A percentile compares a stretch with the other conserved stretches of the same genome.
These are phyloP conservation scores for Eulemur rufifrons DNA, from an alignment of 2,113 vertebrate species.

Conservation along the genomic window DNA sequence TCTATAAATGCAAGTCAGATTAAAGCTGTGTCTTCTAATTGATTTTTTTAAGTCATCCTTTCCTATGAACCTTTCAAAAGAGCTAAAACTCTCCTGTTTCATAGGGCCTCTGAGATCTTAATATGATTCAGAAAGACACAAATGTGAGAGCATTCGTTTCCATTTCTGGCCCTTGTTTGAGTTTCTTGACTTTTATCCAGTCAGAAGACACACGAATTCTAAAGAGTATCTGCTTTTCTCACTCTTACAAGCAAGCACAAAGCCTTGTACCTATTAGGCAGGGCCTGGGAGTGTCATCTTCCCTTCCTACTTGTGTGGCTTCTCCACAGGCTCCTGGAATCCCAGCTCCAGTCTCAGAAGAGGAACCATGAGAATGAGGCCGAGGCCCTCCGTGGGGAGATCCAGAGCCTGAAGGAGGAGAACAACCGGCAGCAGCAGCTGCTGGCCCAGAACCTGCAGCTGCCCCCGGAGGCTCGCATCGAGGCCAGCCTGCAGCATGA, in stretches of 20 bases:
- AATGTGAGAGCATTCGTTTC: neutral
- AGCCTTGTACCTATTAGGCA: constrained; percentile 46
- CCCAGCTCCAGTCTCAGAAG: constrained; percentile 95
- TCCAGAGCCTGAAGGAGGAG: constrained; percentile 97
- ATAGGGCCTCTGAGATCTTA: neutral
- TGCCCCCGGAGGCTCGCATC: constrained; percentile 96
- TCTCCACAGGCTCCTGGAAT: constrained; percentile 92
- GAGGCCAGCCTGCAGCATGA: constrained; percentile 98
- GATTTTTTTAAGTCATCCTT: neutral
- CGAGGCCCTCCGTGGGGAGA: constrained; percentile 92
- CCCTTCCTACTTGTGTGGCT: neutral
- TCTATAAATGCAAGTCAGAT: neutral
- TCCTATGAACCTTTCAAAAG: constrained; percentile 3
- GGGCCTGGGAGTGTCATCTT: neutral
- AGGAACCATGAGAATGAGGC: constrained; percentile 93
- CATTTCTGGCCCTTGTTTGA: constrained; percentile 55
- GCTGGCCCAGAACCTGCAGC: constrained; percentile 96
- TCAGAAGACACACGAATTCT: constrained; percentile 71
- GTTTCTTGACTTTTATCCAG: constrained; percentile 62
- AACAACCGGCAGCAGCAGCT: constrained; percentile 99
- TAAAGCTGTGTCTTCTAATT: neutral
- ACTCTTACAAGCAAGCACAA: constrained; percentile 57
- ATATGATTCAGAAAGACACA: constrained; percentile 17
- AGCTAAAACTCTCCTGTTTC: neutral
- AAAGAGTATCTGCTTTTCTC: constrained; percentile 68